Base-by-base conservation (phyloP, 2,113 vertebrate genomes). In the Etia nguti region DNA sequence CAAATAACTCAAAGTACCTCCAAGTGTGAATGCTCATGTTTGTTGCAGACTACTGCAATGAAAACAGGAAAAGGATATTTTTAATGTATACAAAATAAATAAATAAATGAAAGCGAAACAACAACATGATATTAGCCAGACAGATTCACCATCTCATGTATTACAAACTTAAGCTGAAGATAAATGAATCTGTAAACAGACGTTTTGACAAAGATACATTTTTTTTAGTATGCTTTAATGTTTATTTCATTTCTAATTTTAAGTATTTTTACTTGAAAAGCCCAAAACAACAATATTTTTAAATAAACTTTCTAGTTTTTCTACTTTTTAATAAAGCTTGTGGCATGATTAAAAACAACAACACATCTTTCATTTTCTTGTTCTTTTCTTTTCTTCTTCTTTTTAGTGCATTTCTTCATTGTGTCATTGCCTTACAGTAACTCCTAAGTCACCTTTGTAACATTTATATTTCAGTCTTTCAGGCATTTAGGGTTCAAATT, bases 41-140 rank as follows among this genome's bases (percentile, higher is more conserved):
- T 62, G 2, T 62, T 62, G 29, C 0, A 62, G 59, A 62, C 16
- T 3, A 0, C 5, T 62, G 2, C 59, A 62, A 20, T 62, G 31
- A 31, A 62, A 36, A 34, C 59, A 62, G 31, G 0, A 36, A 34
- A 62, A 20, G 2, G 29, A 34, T 62, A 0, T 62, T 62, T 60
- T 62, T 34, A 62, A 62, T 6, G 9, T 60, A 62, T 34, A 34
- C 2, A 34, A 20, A 0, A 34, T 4, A 20, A 60, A 60, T 10
- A 59, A 6, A 2, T 60, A 20, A 60, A 34, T 60, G 9, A 60
- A 34, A 60, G 16, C 34, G 16, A 62, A 62, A 36, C 34, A 62
- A 62, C 3, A 11, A 36, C 34, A 29, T 3, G 2, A 62, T 16
- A 62, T 62, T 62, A 11, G 29, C 16, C 29, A 34, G 20, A 62